Evolutionary conservation across 1,140 invertebrate species (phyloP), one percentile per base, ranked within the genome.

Genomic region (Maconellicoccus hirsutus): DNA sequence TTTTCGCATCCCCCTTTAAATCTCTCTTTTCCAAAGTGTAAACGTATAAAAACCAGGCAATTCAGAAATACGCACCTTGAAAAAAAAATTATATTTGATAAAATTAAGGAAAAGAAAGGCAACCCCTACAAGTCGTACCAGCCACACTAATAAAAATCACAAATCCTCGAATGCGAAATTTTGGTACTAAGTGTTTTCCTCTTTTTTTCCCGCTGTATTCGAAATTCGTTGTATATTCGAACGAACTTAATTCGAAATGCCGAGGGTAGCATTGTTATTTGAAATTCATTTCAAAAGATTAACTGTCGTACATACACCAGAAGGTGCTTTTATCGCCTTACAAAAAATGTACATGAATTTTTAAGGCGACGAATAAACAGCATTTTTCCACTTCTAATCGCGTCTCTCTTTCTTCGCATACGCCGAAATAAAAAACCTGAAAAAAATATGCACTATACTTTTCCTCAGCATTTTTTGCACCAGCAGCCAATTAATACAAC

Each of bases 271-370:
- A 19, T 19, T 52, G 42, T 52, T 52, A 52, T 52, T 52, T 52
- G 42, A 52, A 52, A 52, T 52, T 52, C 42, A 52, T 52, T 52
- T 52, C n/a, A 52, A 52, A 52, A 52, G 42, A 52, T 52, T 52
- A 52, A 52, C 42, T 52, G 42, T 16, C 42, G 4, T 52, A 52
- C n/a, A 52, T 16, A 52, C 42, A 52, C 10, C 42, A 19, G 12
- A 16, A 52, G 42, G 42, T 52, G 42, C 42, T 52, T 52, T 52
- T 52, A 52, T 52, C 42, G 42, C 42, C 42, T 52, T 14, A 19
- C 12, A 52, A 52, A 52, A 52, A 52, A 52, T 52, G n/a, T 52
- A 52, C 42, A 52, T 52, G 42, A 52, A 16, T 52, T 52, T 52
- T 52, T 52, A 19, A 52, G 12, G 42, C 42, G n/a, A 52, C n/a